Percentiles rank a stretch among this genome's conserved stretches.
Conservation (phyloP, 2,888 invertebrate species). For the Apodemia mormo region DNA sequence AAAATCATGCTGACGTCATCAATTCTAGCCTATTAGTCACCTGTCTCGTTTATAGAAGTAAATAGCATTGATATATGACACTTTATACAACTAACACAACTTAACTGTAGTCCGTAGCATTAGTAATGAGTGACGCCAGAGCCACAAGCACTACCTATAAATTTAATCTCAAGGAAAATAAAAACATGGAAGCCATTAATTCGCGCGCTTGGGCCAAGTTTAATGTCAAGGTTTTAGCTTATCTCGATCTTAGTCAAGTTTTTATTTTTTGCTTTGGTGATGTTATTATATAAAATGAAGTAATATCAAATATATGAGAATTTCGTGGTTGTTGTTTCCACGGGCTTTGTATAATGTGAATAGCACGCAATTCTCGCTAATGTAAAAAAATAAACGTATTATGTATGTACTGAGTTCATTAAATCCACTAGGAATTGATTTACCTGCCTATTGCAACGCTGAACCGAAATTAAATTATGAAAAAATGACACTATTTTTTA, state of each 20-base stretch:
- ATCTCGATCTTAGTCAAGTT: conserved; percentile 77
- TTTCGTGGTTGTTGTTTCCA: conserved; percentile 40
- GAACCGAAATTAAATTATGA: no score
- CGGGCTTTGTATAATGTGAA: conserved; percentile 16
- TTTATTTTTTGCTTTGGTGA: conserved; percentile 68
- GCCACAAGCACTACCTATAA: conserved; percentile 72
- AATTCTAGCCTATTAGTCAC: conserved; percentile 61
- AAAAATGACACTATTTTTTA: no score
- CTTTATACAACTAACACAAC: conserved; percentile 74
- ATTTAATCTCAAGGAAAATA: conserved; percentile 82
- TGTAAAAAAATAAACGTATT: neutral
- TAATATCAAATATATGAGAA: conserved; percentile 55
- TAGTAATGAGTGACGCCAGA: conserved; percentile 75
- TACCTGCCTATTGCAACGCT: no score
- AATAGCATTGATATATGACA: conserved; percentile 76
- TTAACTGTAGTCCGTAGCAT: conserved; percentile 65
- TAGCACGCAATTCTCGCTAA: conserved; percentile 17
- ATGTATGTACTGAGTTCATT: neutral
- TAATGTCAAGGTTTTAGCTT: conserved; percentile 80
- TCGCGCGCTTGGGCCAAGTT: conserved; percentile 80
- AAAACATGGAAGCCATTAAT: conserved; percentile 82
- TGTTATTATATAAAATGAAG: conserved; percentile 67
- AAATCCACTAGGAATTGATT: no score
- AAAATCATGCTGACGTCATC: conserved; percentile 55
- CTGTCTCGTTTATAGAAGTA: conserved; percentile 51